Conservation (phyloP, 1,140 invertebrate species). For the Pomacea maculata region DNA sequence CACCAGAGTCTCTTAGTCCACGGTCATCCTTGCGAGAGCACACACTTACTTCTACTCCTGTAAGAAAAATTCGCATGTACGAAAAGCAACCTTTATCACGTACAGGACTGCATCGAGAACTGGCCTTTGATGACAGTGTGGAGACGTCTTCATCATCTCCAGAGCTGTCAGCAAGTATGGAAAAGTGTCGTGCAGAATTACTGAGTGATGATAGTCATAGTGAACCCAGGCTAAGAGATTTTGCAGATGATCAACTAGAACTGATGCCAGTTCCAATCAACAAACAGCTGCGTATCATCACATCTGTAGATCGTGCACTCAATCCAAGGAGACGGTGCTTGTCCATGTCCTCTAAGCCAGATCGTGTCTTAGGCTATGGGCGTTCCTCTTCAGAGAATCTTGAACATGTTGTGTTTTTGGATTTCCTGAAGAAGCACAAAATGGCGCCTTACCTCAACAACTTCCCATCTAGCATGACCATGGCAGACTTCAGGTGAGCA, state of each 20-base stretch:
- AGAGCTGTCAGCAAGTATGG: conserved; percentile 43
- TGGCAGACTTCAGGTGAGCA: conserved; percentile 51
- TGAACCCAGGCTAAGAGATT: conserved; percentile 37
- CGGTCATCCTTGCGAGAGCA: conserved; percentile 22
- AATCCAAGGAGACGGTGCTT: conserved; percentile 32
- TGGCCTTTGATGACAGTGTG: conserved; percentile 42
- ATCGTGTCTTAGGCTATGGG: conserved; percentile 21
- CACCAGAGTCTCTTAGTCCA: conserved; percentile 10
- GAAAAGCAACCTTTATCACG: conserved; percentile 5
- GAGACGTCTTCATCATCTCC: conserved; percentile 43
- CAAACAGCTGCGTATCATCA: conserved; percentile 53
- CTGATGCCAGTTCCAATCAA: conserved; percentile 37
- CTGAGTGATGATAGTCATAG: conserved; percentile 52
- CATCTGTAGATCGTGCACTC: conserved; percentile 44
- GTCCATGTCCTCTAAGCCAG: conserved; percentile 29
- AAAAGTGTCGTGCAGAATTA: conserved; percentile 46
- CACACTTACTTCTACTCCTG: conserved; percentile 28
- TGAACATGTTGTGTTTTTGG: conserved; percentile 51
- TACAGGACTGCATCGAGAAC: conserved; percentile 24
- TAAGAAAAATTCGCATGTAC: conserved; percentile 1
- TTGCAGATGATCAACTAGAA: conserved; percentile 47
- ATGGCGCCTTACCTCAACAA: conserved; percentile 52
- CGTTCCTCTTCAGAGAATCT: conserved; percentile 33
- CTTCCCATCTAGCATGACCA: conserved; percentile 58
- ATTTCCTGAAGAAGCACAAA: conserved; percentile 52